phyloP scores from a whole-genome alignment of 2,797 vertebrate genomes.

The Brachymystax lenok region DNA sequence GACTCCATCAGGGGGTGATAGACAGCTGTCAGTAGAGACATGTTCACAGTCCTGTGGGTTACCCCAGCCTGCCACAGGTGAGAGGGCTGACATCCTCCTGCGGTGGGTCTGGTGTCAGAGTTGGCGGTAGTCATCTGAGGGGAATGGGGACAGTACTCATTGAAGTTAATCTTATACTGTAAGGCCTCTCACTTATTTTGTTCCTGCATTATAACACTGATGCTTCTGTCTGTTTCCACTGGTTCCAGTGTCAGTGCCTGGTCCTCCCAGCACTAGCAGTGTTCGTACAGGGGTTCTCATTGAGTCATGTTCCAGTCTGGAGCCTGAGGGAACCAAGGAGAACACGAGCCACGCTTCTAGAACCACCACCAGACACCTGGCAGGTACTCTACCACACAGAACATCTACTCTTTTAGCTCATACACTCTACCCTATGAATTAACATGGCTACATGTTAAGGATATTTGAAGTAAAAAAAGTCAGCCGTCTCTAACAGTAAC shows the following conservation, averaged over 20 bases:
- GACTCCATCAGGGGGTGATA: not conserved
- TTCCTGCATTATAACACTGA: not conserved
- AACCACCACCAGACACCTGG: conserved; percentile 47
- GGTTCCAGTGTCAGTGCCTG: conserved; percentile 14
- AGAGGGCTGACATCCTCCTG: conserved; percentile 10
- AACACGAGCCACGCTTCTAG: conserved; percentile 14
- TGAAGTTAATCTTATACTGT: not conserved
- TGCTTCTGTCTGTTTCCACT: not conserved
- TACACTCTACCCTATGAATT: not conserved
- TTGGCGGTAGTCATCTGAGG: not conserved
- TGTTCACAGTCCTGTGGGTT: not conserved
- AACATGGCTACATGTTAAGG: not conserved
- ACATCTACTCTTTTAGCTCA: conserved; percentile 9
- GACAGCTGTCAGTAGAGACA: conserved; percentile 13
- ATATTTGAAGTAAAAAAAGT: not conserved
- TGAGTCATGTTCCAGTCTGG: not conserved
- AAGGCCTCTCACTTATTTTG: not conserved
- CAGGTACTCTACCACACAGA: conserved; percentile 56
- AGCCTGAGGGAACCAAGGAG: conserved; percentile 24
- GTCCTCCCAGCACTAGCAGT: conserved; percentile 20
- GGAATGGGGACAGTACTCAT: not conserved
- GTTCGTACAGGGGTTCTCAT: conserved; percentile 24
- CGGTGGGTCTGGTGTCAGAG: not conserved
- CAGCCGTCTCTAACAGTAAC: not conserved
- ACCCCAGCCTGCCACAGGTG: not conserved